A percentile compares a stretch with the other conserved stretches of the same genome.
These are phyloP conservation scores for Chroicocephalus ridibundus DNA, from an alignment of 2,113 vertebrate species.

Conservation along the genomic window DNA sequence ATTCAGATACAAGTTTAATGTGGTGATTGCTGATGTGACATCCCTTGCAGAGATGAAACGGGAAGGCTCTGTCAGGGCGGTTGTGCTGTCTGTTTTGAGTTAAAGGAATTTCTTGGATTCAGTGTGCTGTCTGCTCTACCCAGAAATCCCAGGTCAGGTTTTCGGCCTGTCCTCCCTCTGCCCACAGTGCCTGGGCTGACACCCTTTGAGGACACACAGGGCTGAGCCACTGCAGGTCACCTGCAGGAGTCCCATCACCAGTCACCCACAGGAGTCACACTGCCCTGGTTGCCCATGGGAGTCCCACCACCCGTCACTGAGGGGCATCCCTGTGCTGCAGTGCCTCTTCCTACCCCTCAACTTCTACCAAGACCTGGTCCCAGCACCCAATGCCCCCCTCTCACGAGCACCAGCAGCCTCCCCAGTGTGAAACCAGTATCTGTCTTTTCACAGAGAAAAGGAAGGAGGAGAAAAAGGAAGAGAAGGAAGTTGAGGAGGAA, in stretches of 20 bases:
- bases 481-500: background rate
- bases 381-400: background rate
- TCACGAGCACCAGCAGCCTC: background rate
- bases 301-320: background rate
- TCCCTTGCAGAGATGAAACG: background rate
- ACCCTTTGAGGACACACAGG: background rate
- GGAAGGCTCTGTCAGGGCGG: fast-evolving
- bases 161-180: background rate
- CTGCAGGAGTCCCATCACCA: background rate
- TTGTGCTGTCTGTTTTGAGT: background rate
- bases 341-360: background rate
- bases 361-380: background rate
- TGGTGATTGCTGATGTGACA: background rate
- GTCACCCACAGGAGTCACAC: background rate
- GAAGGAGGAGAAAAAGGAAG: background rate
- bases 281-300: background rate
- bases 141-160: background rate
- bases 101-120: background rate
- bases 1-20: background rate
- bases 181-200: fast-evolving
- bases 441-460: background rate
- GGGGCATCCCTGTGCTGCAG: background rate
- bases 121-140: background rate
- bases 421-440: background rate
- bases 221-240: background rate